Conservation (phyloP, 2,113 vertebrate genomes). For the Carlito syrichta region DNA sequence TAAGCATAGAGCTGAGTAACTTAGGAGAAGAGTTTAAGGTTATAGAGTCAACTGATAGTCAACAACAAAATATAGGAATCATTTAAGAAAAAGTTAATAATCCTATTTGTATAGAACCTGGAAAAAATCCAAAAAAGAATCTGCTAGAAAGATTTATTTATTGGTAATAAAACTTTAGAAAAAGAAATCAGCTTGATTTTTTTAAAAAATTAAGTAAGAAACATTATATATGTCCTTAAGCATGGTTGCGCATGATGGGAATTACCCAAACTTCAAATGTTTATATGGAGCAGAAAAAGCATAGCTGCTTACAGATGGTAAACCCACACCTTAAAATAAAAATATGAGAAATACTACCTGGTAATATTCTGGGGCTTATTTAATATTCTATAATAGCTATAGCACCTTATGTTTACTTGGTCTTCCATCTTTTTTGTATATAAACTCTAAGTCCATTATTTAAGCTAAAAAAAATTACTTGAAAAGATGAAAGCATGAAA, state of each 20-base stretch:
- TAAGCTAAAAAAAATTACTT: conserved; percentile 40
- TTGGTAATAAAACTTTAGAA: conserved; percentile 12
- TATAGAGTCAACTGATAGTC: neutral
- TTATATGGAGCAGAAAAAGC: neutral
- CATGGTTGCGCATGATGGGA: neutral
- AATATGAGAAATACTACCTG: neutral
- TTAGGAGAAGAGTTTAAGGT: neutral
- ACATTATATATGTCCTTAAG: neutral
- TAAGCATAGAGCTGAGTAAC: neutral
- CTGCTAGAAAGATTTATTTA: neutral
- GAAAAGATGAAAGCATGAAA: conserved; percentile 40
- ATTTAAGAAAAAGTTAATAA: conserved; percentile 10
- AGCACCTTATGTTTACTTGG: neutral
- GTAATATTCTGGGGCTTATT: neutral
- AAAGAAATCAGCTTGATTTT: conserved; percentile 37
- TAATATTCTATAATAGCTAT: neutral
- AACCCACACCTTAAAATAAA: conserved; percentile 17
- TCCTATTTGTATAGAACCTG: neutral
- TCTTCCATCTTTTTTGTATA: conserved; percentile 36
- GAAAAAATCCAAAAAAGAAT: conserved; percentile 12
- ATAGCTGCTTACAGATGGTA: neutral
- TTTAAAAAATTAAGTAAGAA: conserved; percentile 27
- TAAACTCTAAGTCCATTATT: conserved; percentile 16
- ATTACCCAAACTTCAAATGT: conserved; percentile 20
- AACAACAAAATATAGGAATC: neutral